A percentile compares a stretch with the other conserved stretches of the same genome.
Conservation (phyloP, 2,888 invertebrate species). For the Caenorhabditis sp. region DNA sequence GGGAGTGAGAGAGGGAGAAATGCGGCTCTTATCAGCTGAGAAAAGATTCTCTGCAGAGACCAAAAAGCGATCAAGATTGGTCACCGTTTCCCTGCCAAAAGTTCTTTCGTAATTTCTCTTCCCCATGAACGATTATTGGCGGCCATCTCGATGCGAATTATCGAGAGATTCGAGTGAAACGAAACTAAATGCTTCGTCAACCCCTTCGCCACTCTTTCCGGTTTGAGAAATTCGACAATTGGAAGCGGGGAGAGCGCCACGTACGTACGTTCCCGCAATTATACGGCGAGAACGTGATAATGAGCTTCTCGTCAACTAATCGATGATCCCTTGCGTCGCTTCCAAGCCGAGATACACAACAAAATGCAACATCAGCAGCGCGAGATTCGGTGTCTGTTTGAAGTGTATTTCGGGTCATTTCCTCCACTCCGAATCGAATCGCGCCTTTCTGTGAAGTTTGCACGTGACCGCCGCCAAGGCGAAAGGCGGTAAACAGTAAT, state of each 20-base stretch:
- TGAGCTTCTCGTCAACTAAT: not conserved
- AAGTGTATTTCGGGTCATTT: constrained; percentile 54
- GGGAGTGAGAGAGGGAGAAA: not conserved
- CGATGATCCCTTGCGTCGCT: constrained; percentile 4
- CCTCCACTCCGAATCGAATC: constrained; percentile 12
- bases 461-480: constrained; percentile 50
- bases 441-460: constrained; percentile 45
- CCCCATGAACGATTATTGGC: constrained; percentile 14
- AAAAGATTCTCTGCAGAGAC: not conserved
- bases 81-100: no score
- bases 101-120: no score
- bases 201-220: not conserved
- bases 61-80: not conserved
- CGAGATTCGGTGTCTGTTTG: constrained; percentile 34
- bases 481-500: constrained; percentile 52
- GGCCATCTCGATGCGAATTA: constrained; percentile 5
- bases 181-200: constrained; percentile 1
- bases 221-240: not conserved
- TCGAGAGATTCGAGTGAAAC: not conserved
- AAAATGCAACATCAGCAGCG: constrained; percentile 8
- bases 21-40: not conserved
- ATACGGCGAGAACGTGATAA: not conserved
- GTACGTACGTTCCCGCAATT: not conserved
- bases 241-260: not conserved
- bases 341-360: not conserved